A percentile compares a stretch with the other conserved stretches of the same genome.
Evolutionary conservation across 2,113 vertebrate species (phyloP).

Genomic region (Sphyrna mokarran): DNA sequence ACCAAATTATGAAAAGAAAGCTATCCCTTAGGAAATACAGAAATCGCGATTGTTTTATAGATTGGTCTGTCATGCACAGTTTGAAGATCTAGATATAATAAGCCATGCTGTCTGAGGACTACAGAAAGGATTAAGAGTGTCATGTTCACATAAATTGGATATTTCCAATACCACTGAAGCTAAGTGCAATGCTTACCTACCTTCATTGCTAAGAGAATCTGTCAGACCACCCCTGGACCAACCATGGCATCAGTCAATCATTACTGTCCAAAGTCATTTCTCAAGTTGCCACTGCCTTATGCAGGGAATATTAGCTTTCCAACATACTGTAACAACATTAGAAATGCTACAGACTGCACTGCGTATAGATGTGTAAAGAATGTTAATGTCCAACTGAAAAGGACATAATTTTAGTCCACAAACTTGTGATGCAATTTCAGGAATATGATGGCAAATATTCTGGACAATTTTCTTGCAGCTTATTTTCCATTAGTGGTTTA

Average conservation of each 20-base stretch:
- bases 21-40: not conserved
- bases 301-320: not conserved
- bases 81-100: not conserved
- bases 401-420: not conserved
- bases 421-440: not conserved
- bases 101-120: not conserved
- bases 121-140: not conserved
- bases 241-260: not conserved
- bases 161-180: not conserved
- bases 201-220: not conserved
- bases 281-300: not conserved
- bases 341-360: not conserved
- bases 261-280: not conserved
- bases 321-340: not conserved
- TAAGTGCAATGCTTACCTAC: not conserved
- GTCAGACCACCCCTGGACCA: not conserved
- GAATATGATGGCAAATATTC: not conserved
- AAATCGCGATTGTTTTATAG: not conserved
- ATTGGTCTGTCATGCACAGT: conserved; percentile 8
- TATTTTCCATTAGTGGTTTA: not conserved
- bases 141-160: not conserved
- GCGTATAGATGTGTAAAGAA: not conserved
- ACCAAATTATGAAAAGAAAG: not conserved
- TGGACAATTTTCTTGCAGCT: not conserved
- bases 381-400: not conserved